A percentile compares a stretch with the other conserved stretches of the same genome.
phyloP scores from a whole-genome alignment of 2,113 vertebrate genomes.

The Hystrix cristata region DNA sequence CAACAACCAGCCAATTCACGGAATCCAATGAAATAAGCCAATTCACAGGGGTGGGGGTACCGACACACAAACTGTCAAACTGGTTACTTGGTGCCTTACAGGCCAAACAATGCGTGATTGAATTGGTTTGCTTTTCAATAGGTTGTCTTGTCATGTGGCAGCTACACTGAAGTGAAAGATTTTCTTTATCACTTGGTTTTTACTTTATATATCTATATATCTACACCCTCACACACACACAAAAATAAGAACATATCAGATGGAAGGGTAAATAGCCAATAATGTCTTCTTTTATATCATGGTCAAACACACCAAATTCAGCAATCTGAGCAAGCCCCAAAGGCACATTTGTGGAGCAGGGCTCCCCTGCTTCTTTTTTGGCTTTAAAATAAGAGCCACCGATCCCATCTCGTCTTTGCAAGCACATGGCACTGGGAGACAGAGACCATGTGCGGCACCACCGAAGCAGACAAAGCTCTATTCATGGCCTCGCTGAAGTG shows the following conservation, averaged over 20 bases:
- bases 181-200: slow-evolving; percentile 76
- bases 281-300: slow-evolving; percentile 43
- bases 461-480: slow-evolving; percentile 78
- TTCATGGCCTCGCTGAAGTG: slow-evolving; percentile 63
- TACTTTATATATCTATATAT: slow-evolving; percentile 8
- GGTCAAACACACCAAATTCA: slow-evolving; percentile 61
- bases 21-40: slow-evolving; percentile 79
- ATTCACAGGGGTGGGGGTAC: slow-evolving; percentile 65
- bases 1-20: slow-evolving; percentile 84
- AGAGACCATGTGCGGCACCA: slow-evolving; percentile 76
- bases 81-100: slow-evolving; percentile 80
- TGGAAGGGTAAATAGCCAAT: slow-evolving; percentile 57
- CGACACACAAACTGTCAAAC: slow-evolving; percentile 80
- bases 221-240: not conserved
- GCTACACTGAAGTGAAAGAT: slow-evolving; percentile 77
- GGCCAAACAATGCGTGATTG: slow-evolving; percentile 83
- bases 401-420: slow-evolving; percentile 67
- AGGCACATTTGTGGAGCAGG: slow-evolving; percentile 39
- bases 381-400: slow-evolving; percentile 75
- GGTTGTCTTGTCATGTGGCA: slow-evolving; percentile 83
- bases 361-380: slow-evolving; percentile 2
- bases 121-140: slow-evolving; percentile 82
- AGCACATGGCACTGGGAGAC: slow-evolving; percentile 62
- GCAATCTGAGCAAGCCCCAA: not conserved
- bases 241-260: slow-evolving; percentile 69